These are phyloP conservation scores for Drosophila saltans DNA, from an alignment of 1,140 invertebrate species.

Conservation along the genomic window DNA sequence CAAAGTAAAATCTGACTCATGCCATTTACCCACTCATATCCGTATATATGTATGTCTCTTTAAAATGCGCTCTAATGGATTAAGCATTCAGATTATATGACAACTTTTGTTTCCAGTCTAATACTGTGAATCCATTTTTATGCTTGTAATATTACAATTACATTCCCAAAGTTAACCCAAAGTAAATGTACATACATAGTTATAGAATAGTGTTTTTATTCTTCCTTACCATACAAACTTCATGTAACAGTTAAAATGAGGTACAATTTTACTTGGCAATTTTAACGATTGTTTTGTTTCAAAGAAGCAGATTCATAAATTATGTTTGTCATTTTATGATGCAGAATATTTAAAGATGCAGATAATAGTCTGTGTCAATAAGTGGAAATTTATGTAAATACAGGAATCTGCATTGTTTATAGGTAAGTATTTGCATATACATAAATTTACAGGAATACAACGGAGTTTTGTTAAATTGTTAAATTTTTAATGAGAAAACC, in stretches of 20 bases:
- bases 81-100: no score
- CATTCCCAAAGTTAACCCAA: not conserved
- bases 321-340: not conserved
- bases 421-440: not conserved
- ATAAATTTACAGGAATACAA: not conserved
- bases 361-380: conserved; percentile 1
- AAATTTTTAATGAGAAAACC: conserved; percentile 96
- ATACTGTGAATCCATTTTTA: no score
- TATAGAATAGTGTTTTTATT: conserved; percentile 1
- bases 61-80: no score
- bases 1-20: no score
- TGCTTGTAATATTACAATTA: not conserved
- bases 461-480: conserved; percentile 44
- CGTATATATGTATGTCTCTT: no score
- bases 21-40: no score
- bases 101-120: no score
- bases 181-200: not conserved
- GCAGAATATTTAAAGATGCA: not conserved
- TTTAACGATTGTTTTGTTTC: conserved; percentile 16
- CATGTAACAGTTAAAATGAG: conserved; percentile 15
- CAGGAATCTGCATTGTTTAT: not conserved
- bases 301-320: not conserved
- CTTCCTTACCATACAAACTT: not conserved
- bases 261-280: conserved; percentile 19
- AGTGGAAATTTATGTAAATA: conserved; percentile 5